phyloP scores from a whole-genome alignment of 2,888 invertebrate genomes.

The Blomia tropicalis region DNA sequence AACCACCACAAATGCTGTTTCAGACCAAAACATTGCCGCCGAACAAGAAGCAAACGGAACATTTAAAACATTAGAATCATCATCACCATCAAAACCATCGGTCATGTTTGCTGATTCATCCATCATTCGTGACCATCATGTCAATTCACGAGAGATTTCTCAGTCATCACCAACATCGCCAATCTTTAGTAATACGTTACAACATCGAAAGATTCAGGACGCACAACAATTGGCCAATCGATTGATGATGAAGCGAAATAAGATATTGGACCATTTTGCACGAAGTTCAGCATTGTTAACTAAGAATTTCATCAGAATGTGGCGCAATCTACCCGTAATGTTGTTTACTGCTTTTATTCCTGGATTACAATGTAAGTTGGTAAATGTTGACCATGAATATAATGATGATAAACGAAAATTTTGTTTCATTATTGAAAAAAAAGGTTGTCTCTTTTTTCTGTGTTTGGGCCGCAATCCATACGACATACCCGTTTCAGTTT shows the following conservation, averaged over 20 bases:
- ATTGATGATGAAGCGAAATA: constrained; percentile 17
- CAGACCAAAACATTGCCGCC: background rate
- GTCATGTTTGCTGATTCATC: background rate
- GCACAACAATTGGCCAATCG: background rate
- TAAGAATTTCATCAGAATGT: constrained; percentile 34
- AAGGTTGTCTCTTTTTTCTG: constrained; percentile 37
- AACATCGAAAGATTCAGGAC: constrained; percentile 6
- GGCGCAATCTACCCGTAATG: constrained; percentile 33
- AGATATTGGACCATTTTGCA: constrained; percentile 19
- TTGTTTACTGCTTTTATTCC: constrained; percentile 22
- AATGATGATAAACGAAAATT: too few relatives aligned
- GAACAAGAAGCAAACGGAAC: background rate
- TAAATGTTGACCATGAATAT: background rate
- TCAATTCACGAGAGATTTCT: too few relatives aligned
- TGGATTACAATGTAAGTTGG: constrained; percentile 15
- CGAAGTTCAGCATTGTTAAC: constrained; percentile 31
- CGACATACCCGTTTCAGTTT: constrained; percentile 35
- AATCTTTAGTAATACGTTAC: background rate
- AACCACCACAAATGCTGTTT: background rate
- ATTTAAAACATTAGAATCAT: background rate
- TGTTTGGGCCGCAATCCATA: constrained; percentile 33
- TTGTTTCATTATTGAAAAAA: too few relatives aligned
- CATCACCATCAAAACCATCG: background rate
- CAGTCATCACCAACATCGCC: constrained; percentile 2
- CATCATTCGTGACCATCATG: background rate